Evolutionary conservation across 2,888 invertebrate species (phyloP), one percentile per base, ranked within the genome.

Genomic region (Unio pictorum): DNA sequence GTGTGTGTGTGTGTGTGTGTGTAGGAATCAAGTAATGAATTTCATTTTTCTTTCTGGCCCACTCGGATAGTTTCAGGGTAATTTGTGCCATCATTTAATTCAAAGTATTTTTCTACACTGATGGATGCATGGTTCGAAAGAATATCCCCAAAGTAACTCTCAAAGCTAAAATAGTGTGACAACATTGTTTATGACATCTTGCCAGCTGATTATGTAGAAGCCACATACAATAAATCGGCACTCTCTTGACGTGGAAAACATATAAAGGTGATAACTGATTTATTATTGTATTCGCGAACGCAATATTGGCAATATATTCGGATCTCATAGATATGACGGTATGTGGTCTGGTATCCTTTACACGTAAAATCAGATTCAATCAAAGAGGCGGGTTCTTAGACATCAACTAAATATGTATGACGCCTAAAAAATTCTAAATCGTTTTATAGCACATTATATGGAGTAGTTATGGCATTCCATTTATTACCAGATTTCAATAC

Each of bases 61-160:
- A 76, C 15, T 69, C 61, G 18, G 73, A 63, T 11, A 73, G 62
- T 4, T 69, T 75, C 7, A 75, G 60, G 0, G 56, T 0, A 65
- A 73, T 30, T 67, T 73, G 26, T 73, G 76, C 73, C 73, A 66
- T 76, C 68, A 67, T 76, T 72, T 5, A 76, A 23, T 23, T 71
- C 68, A 7, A 71, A 57, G n/a, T 64, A 26, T 59, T 64, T 69
- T 0, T 66, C 55, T 8, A 61, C 68, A 23, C 30, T 55, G 15
- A 74, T 23, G 4, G 56, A 56, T 7, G 59, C 72, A 73, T 75
- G 66, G 18, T 72, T 73, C 0, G 66, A 64, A 63, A 76, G 71
- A 62, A 70, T 72, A 60, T 71, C 57, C 18, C 67, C 68, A 26
- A 76, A 0, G 64, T 76, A 76, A 15, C 59, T 66, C 17, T 68